These are phyloP conservation scores for Indri indri DNA, from an alignment of 2,113 vertebrate genomes.

Conservation along the genomic window DNA sequence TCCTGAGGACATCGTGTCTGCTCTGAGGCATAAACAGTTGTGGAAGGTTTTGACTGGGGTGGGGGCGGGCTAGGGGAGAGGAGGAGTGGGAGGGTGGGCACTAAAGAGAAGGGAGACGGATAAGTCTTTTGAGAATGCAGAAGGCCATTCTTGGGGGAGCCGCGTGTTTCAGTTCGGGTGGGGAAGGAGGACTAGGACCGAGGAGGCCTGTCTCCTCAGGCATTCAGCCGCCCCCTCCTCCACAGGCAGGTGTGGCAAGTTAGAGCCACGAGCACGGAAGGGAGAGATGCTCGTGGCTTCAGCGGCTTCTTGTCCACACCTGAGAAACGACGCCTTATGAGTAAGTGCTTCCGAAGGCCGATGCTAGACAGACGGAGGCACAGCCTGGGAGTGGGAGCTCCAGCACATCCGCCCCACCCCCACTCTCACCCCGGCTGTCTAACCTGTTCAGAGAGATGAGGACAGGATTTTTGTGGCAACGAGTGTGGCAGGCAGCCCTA, in stretches of 20 bases:
- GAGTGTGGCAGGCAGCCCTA: background rate
- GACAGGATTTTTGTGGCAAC: slow-evolving; percentile 41
- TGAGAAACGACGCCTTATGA: background rate
- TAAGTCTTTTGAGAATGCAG: background rate
- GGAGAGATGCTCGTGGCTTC: background rate
- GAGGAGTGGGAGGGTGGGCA: background rate
- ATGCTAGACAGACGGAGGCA: background rate
- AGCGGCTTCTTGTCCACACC: background rate
- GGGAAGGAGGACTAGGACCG: background rate
- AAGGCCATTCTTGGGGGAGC: background rate
- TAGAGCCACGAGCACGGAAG: background rate
- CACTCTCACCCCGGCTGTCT: background rate
- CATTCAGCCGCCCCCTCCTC: background rate
- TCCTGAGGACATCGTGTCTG: slow-evolving; percentile 40
- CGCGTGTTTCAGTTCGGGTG: background rate
- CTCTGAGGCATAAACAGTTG: background rate
- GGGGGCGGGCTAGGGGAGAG: background rate
- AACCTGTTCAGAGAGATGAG: slow-evolving; percentile 23
- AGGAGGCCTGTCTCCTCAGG: background rate
- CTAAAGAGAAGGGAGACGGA: background rate
- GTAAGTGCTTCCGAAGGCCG: background rate
- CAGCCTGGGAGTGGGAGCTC: background rate
- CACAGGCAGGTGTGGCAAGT: background rate
- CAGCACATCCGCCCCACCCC: background rate
- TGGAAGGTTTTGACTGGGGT: background rate